These are phyloP conservation scores for Gambelia wislizenii DNA, from an alignment of 2,797 vertebrate species.

Conservation along the genomic window DNA sequence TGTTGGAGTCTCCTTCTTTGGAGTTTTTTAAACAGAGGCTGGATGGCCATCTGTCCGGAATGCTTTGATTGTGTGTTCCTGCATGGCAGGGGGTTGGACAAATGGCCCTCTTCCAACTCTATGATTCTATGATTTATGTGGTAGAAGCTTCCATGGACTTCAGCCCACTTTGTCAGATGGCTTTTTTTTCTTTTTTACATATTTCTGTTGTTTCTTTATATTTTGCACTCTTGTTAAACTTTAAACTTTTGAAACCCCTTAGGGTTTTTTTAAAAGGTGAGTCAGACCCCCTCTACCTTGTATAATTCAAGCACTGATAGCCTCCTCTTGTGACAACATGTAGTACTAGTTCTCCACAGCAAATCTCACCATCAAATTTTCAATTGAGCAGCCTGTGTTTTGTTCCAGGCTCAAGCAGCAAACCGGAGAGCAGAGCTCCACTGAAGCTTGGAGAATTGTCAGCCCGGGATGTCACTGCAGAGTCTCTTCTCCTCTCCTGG, in stretches of 20 bases:
- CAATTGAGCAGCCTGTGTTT: not conserved
- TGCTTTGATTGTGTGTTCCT: too few relatives aligned
- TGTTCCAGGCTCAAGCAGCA: slow-evolving; percentile 11
- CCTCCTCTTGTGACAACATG: not conserved
- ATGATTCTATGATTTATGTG: too few relatives aligned
- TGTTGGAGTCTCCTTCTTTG: too few relatives aligned
- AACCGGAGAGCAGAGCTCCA: not conserved
- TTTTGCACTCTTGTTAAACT: not conserved
- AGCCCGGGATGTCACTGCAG: slow-evolving; percentile 1
- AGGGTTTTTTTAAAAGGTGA: too few relatives aligned
- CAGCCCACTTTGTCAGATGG: too few relatives aligned
- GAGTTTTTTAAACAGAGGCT: too few relatives aligned
- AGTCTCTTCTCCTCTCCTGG: slow-evolving; percentile 62
- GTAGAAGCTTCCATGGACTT: too few relatives aligned
- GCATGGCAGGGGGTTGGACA: too few relatives aligned
- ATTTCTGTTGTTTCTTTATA: not conserved
- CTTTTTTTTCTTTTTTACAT: not conserved
- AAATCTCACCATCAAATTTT: not conserved
- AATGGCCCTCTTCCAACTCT: too few relatives aligned
- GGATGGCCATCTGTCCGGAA: too few relatives aligned
- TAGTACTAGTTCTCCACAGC: not conserved
- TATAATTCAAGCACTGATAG: not conserved
- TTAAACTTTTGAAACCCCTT: not conserved
- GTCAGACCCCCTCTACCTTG: not conserved
- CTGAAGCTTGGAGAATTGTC: slow-evolving; percentile 49